These are phyloP conservation scores for Dione vanillae DNA, from an alignment of 2,888 invertebrate species.

Conservation along the genomic window DNA sequence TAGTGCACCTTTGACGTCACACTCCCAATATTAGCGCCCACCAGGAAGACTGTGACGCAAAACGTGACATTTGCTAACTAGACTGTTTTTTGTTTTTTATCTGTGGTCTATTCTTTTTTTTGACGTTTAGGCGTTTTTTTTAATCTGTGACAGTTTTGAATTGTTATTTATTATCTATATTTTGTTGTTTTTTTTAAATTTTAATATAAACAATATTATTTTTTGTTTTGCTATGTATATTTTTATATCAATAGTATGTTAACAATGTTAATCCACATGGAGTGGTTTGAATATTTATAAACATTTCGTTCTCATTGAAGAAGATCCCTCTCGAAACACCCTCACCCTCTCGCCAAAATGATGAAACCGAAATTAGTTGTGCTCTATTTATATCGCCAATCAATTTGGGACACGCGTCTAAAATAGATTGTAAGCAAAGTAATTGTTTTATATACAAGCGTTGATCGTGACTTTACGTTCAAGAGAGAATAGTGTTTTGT, in stretches of 20 bases:
- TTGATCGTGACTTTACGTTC: neutral
- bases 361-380: constrained; percentile 21
- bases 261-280: neutral
- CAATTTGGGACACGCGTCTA: constrained; percentile 28
- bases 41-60: constrained; percentile 67
- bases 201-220: no score
- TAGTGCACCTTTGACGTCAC: constrained; percentile 67
- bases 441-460: constrained; percentile 9
- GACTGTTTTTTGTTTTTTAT: neutral
- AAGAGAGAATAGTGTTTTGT: no score
- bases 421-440: neutral
- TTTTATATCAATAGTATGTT: neutral
- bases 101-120: constrained; percentile 1
- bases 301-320: neutral
- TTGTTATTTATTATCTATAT: neutral
- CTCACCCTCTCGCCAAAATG: constrained; percentile 24
- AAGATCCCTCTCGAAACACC: constrained; percentile 4
- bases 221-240: neutral
- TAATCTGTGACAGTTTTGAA: constrained; percentile 11
- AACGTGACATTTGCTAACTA: constrained; percentile 59
- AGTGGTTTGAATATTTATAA: constrained; percentile 3
- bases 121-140: neutral
- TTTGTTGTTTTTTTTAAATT: neutral
- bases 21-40: constrained; percentile 58
- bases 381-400: constrained; percentile 23